Evolutionary conservation across 2,113 vertebrate genomes (phyloP).

Genomic region (Pterocles burchelli): DNA sequence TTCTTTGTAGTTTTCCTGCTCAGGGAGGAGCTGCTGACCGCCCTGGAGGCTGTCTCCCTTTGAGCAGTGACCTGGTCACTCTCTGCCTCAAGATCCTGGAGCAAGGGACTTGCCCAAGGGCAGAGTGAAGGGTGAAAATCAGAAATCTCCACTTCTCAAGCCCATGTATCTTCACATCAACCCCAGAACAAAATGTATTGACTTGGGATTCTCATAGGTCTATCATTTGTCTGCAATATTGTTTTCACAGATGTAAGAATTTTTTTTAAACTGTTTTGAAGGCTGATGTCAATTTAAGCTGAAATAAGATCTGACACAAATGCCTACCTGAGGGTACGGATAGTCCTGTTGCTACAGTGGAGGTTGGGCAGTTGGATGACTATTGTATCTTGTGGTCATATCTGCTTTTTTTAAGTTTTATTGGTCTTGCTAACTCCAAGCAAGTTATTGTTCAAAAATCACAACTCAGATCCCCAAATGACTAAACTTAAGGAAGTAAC

Average conservation of each 20-base stretch:
- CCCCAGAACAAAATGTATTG: neutral
- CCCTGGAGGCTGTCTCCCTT: neutral
- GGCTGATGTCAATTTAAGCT: neutral
- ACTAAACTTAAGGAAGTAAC: neutral
- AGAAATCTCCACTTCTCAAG: neutral
- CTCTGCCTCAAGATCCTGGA: neutral
- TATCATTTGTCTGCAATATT: neutral
- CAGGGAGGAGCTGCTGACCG: neutral
- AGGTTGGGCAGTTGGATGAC: neutral
- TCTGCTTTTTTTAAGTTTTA: neutral
- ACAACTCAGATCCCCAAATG: neutral
- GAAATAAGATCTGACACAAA: neutral
- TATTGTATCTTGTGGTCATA: neutral
- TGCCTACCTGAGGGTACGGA: neutral
- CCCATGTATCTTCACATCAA: neutral
- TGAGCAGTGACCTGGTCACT: fast-evolving
- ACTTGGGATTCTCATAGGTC: neutral
- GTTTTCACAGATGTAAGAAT: neutral
- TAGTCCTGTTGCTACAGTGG: neutral
- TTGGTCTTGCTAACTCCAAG: neutral
- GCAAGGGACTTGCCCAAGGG: neutral
- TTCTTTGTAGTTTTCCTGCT: neutral
- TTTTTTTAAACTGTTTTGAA: neutral
- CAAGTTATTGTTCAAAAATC: neutral
- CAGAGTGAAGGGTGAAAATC: neutral